Percentiles rank a stretch among this genome's conserved stretches.
These are phyloP conservation scores for Ctenochaetus hawaiiensis DNA, from an alignment of 2,797 vertebrate genomes.

Conservation along the genomic window DNA sequence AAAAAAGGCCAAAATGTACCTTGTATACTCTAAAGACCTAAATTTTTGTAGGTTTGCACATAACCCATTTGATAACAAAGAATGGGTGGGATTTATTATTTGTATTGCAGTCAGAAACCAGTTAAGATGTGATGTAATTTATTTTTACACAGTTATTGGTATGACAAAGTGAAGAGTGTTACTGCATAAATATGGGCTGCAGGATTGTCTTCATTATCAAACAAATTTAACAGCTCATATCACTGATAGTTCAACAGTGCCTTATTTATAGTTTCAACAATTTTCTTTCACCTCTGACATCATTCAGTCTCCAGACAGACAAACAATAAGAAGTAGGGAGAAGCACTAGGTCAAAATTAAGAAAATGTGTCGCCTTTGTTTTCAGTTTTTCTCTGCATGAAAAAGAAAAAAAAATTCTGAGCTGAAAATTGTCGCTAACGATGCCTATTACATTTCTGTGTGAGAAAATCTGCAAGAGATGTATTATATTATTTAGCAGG, in stretches of 20 bases:
- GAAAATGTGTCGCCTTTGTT: fast-evolving
- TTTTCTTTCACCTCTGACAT: not conserved
- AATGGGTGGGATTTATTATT: too few species aligned
- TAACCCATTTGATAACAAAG: too few species aligned
- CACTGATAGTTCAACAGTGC: not conserved
- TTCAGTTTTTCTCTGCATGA: not conserved
- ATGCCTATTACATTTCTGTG: not conserved
- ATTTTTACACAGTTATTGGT: too few species aligned
- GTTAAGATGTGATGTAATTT: too few species aligned
- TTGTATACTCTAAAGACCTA: too few species aligned
- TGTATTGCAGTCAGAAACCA: too few species aligned
- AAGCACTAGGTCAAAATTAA: not conserved
- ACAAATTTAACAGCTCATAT: not conserved
- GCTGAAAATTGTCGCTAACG: not conserved
- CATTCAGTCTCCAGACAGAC: not conserved
- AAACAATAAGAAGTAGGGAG: not conserved
- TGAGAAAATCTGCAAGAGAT: conserved; percentile 10
- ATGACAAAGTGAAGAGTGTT: too few species aligned
- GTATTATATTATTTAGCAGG: not conserved
- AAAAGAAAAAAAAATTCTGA: not conserved
- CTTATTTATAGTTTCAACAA: not conserved
- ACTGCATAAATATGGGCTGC: not conserved
- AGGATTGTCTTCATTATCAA: not conserved
- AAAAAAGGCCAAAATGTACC: too few species aligned
- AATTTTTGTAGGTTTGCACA: too few species aligned